phyloP scores from a whole-genome alignment of 2,888 invertebrate genomes.

The Cinara cedri region DNA sequence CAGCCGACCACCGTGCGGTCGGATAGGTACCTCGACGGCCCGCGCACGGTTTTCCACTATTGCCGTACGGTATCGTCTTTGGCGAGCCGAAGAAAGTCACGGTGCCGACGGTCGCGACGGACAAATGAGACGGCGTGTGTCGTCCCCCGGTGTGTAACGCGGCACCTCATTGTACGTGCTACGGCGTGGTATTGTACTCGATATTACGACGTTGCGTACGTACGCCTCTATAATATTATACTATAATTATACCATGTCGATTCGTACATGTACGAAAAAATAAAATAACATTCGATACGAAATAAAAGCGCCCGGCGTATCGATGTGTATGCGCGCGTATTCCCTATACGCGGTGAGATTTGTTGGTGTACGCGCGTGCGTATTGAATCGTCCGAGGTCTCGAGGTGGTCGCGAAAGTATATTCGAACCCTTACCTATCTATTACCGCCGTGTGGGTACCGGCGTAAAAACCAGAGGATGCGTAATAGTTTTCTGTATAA shows the following conservation, averaged over 20 bases:
- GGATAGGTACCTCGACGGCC: neutral
- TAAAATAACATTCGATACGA: constrained; percentile 6
- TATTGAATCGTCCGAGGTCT: neutral
- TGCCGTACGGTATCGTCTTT: no score
- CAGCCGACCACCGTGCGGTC: no score
- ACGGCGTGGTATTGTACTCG: neutral
- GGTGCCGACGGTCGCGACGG: constrained; percentile 46
- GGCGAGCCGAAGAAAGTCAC: constrained; percentile 47
- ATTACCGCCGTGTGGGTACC: neutral
- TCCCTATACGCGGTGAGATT: constrained; percentile 19
- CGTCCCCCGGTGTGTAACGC: no score
- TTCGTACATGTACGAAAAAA: no score
- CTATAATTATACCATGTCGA: no score
- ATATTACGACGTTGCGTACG: neutral
- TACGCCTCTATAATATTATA: neutral
- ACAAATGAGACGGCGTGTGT: no score
- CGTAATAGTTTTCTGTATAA: constrained; percentile 11
- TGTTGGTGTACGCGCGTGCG: neutral
- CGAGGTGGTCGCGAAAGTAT: neutral
- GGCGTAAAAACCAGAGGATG: neutral
- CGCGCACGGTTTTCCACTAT: no score
- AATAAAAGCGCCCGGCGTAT: neutral
- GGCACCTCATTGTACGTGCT: no score
- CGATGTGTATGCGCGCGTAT: neutral
- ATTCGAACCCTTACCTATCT: no score